These are phyloP conservation scores for Lottia gigantea DNA, from an alignment of 2,888 invertebrate genomes.

Conservation along the genomic window DNA sequence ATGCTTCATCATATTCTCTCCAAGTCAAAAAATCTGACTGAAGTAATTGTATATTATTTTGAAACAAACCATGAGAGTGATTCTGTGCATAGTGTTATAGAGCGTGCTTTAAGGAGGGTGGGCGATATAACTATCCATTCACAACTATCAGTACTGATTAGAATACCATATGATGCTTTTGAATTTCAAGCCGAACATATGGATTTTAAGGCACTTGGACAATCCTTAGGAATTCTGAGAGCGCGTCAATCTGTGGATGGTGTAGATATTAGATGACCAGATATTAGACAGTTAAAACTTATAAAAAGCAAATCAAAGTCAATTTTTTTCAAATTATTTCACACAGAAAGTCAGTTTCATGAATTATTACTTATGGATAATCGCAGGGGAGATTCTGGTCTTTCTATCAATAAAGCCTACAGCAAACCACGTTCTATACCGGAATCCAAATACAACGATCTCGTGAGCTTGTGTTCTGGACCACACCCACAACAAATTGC, in stretches of 20 bases:
- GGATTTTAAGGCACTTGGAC: not conserved
- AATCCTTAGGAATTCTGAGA: not conserved
- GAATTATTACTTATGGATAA: not conserved
- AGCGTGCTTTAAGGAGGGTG: not conserved
- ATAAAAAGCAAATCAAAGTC: not conserved
- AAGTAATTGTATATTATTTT: slow-evolving; percentile 1
- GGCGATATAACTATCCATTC: not conserved
- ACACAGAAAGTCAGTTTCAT: not conserved
- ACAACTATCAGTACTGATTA: not conserved
- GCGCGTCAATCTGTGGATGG: not conserved
- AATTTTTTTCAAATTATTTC: not conserved
- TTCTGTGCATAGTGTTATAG: slow-evolving; percentile 2
- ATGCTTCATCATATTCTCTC: not conserved
- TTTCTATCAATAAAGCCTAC: not conserved
- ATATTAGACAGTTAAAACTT: not conserved
- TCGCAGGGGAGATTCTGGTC: not conserved
- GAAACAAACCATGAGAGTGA: slow-evolving; percentile 16
- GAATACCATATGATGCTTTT: not conserved
- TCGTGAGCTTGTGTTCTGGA: not conserved
- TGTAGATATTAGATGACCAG: not conserved
- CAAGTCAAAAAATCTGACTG: not conserved
- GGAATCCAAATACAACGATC: not conserved
- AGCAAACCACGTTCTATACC: not conserved
- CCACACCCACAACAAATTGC: no score
- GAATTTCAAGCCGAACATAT: not conserved